phyloP scores from a whole-genome alignment of 1,140 invertebrate genomes.

The Eriosoma lanigerum region DNA sequence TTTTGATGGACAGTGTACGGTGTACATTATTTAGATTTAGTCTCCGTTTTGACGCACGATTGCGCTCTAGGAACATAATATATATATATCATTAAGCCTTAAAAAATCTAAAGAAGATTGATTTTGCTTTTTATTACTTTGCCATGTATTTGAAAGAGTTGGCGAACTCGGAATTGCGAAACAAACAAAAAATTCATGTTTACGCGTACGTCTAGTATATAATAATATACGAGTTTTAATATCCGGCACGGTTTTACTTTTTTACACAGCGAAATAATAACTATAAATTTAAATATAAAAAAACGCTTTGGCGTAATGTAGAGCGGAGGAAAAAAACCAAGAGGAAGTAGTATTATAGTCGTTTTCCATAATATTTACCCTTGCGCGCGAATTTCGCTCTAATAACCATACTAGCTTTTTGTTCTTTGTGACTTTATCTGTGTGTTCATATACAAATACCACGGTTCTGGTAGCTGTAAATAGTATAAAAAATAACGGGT shows the following conservation, averaged over 20 bases:
- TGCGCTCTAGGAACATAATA: too few species aligned
- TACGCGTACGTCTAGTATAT: neutral
- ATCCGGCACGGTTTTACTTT: neutral
- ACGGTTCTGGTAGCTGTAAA: neutral
- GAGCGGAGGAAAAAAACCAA: neutral
- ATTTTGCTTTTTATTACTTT: too few species aligned
- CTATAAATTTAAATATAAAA: conserved; percentile 12
- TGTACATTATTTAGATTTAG: too few species aligned
- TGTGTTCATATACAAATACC: neutral
- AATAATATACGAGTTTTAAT: conserved; percentile 27
- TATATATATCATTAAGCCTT: too few species aligned
- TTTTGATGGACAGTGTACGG: too few species aligned
- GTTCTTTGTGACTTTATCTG: neutral
- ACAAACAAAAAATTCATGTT: neutral
- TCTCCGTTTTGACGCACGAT: too few species aligned
- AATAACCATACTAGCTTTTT: conserved; percentile 35
- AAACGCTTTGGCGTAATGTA: neutral
- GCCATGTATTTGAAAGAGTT: too few species aligned
- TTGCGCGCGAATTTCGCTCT: conserved; percentile 13
- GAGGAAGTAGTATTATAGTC: neutral
- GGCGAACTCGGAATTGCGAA: too few species aligned
- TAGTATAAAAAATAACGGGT: neutral
- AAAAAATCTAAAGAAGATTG: too few species aligned
- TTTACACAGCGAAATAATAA: neutral
- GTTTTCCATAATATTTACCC: conserved; percentile 17